Base-by-base conservation (phyloP, 2,797 vertebrate genomes). In the Betta splendens region DNA sequence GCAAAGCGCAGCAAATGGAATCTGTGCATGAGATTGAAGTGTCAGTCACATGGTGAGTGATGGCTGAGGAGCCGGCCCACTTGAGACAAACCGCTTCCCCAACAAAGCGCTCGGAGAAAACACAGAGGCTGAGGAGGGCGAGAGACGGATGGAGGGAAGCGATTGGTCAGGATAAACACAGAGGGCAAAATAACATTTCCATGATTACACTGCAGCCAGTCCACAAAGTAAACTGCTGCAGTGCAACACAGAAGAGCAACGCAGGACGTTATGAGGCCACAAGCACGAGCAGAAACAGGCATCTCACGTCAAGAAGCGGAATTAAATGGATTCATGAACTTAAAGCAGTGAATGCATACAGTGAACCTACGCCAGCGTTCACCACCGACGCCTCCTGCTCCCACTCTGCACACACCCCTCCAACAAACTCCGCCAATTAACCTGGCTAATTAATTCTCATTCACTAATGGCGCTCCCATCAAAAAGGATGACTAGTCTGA, bases 1-100 rank as follows among this genome's bases (percentile, higher is more conserved):
- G 80, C 79, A 81, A 80, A 81, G 85, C 67, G 23, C 54, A 37
- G 83, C 65, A 85, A 86, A 86, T 86, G 75, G 79, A 88, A 89
- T 89, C 70, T 73, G 81, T 75, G 70, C 85, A 90, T 91, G 87
- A 88, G 89, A 92, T 88, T 83, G 71, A 80, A 71, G 64, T 86
- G 87, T 88, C 90, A 81, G 69, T 88, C 79, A 75, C 64, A 88
- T 64, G 77, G 73, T 85, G 89, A 91, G 59, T 72, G 79, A 90
- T 83, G 77, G 75, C 57, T 81, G 51, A 62, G 74, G 60, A 80
- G 18, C 59, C 77, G 64, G 60, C 79, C 84, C 73, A 72, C 83
- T 64, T 62, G 40, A 73, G 73, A 70, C 59, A 64, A 29, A 45
- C 20, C 10, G 71, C 51, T 80, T 79, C 64, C 67, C 54, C 69